These are phyloP conservation scores for Holothuria scabra DNA, from an alignment of 53 echinoderm and acorn worm genomes.

Conservation along the genomic window DNA sequence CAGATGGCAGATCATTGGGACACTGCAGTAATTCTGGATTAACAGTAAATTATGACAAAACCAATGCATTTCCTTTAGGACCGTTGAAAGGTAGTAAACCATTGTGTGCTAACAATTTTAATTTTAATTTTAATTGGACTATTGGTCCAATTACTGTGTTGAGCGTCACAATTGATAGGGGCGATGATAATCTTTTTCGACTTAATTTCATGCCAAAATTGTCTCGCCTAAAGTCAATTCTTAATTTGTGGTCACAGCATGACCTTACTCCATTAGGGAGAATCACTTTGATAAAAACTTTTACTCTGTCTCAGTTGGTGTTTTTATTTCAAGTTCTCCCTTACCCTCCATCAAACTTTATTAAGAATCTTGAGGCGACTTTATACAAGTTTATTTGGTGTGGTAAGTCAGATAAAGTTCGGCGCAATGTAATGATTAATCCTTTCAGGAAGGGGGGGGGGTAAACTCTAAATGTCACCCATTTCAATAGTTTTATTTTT, in stretches of 20 bases:
- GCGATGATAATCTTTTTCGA: too few relatives aligned
- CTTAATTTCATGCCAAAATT: too few relatives aligned
- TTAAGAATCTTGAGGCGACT: too few relatives aligned
- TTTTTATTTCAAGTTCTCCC: background rate
- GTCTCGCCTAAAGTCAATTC: background rate
- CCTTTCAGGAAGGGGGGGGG: too few relatives aligned
- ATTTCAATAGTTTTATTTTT: too few relatives aligned
- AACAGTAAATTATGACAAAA: background rate
- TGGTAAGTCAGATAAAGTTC: too few relatives aligned
- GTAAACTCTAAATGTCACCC: too few relatives aligned
- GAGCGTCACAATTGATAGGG: background rate
- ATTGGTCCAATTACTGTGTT: background rate
- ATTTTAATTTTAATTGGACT: background rate
- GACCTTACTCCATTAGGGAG: conserved; percentile 9
- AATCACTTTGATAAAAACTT: background rate
- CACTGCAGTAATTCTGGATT: background rate
- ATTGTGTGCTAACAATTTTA: background rate
- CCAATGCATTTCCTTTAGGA: background rate
- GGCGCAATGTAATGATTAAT: too few relatives aligned
- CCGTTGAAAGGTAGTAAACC: background rate
- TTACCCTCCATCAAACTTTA: too few relatives aligned
- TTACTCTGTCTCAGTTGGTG: conserved; percentile 6
- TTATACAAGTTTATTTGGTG: too few relatives aligned
- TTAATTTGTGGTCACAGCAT: conserved; percentile 15
- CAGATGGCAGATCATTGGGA: too few relatives aligned